Conservation (phyloP, 2,113 vertebrate genomes). For the Myocastor coypus region DNA sequence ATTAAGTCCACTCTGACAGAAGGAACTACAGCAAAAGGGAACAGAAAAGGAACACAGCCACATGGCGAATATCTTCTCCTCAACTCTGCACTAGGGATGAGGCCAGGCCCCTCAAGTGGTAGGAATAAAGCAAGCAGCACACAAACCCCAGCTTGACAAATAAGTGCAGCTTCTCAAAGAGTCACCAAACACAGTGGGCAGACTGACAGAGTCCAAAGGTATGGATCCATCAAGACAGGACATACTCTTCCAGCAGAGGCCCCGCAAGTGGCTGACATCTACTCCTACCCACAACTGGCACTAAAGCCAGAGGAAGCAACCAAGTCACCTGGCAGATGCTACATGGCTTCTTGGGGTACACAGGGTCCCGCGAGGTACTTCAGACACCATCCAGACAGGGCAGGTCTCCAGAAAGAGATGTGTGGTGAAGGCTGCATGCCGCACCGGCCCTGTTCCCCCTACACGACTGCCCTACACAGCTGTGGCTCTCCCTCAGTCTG, state of each 20-base stretch:
- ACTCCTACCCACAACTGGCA: too few relatives aligned
- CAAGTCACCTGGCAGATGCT: background rate
- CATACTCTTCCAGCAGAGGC: too few relatives aligned
- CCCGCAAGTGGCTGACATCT: background rate
- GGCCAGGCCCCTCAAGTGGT: too few relatives aligned
- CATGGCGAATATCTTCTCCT: background rate
- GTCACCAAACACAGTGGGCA: background rate
- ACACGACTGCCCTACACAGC: fast-evolving
- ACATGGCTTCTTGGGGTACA: background rate
- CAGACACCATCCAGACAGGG: background rate
- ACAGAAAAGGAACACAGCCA: background rate
- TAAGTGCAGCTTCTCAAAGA: background rate
- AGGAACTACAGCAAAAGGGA: fast-evolving
- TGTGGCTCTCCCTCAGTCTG: fast-evolving
- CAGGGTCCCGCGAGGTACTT: background rate
- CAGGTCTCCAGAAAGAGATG: background rate
- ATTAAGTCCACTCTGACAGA: background rate
- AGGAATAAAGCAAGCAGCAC: background rate
- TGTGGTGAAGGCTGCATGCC: background rate
- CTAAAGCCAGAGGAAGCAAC: background rate
- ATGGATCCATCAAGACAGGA: background rate
- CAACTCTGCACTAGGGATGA: background rate
- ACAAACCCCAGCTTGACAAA: too few relatives aligned
- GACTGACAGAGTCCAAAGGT: background rate
- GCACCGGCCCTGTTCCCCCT: background rate